Evolutionary conservation across 2,888 invertebrate genomes (phyloP).

Genomic region (Lydus trimaculatus): DNA sequence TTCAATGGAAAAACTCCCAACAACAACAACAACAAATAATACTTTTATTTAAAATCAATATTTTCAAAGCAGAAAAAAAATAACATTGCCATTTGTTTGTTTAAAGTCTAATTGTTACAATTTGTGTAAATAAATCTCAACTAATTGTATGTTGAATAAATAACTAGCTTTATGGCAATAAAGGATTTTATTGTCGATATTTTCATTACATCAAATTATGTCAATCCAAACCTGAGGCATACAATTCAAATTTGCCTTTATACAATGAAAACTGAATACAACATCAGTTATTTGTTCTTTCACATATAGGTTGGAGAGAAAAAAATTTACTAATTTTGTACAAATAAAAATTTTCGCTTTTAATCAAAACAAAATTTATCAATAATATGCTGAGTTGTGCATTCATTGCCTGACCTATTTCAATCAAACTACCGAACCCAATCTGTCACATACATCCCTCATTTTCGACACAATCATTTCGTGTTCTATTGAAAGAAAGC

Average conservation of each 20-base stretch:
- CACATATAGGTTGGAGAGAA: neutral
- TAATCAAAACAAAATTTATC: neutral
- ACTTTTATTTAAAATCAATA: neutral
- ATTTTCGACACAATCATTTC: slow-evolving; percentile 4
- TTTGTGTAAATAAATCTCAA: neutral
- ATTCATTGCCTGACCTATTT: neutral
- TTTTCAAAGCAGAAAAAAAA: neutral
- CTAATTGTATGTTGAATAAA: slow-evolving; percentile 1
- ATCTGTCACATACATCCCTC: neutral
- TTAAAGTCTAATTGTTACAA: neutral
- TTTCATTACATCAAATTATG: neutral
- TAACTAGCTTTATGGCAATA: neutral
- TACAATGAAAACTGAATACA: neutral
- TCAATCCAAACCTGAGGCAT: neutral
- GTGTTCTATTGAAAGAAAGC: neutral
- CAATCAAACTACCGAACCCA: neutral
- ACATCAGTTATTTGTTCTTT: neutral
- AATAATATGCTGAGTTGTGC: neutral
- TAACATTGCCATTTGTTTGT: neutral
- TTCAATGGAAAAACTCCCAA: neutral
- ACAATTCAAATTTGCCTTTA: neutral
- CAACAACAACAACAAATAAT: neutral
- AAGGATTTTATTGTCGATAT: neutral
- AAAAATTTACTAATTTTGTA: neutral
- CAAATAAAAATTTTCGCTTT: neutral